Conservation (phyloP, 92 coral and sea anemone species). For the Ricordea florida region DNA sequence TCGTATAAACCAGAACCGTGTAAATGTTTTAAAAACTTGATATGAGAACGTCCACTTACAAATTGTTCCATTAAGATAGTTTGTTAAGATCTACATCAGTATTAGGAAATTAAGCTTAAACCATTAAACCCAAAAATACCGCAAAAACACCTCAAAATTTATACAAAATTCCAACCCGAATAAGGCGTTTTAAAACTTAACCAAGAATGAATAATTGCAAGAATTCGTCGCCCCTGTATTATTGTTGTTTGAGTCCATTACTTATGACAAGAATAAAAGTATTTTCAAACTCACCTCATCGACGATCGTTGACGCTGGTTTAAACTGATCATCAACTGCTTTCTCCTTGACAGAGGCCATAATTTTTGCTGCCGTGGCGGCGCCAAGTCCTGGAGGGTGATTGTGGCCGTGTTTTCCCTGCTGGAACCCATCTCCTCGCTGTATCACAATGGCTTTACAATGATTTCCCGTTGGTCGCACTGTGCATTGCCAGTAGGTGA, state of each 20-base stretch:
- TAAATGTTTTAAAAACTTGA: neutral
- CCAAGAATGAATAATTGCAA: neutral
- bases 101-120: too few species aligned
- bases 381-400: constrained; percentile 4
- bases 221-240: neutral
- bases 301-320: neutral
- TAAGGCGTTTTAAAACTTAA: too few species aligned
- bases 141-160: too few species aligned
- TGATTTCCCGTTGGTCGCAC: neutral
- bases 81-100: too few species aligned
- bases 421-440: neutral
- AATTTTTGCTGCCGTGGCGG: neutral
- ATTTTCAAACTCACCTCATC: neutral
- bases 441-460: constrained; percentile 7
- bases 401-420: constrained; percentile 2
- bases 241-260: neutral
- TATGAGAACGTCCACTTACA: neutral
- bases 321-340: neutral
- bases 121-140: too few species aligned
- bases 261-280: neutral
- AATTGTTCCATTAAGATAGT: too few species aligned
- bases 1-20: neutral
- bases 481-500: constrained; percentile 2
- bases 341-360: neutral
- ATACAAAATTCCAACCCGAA: too few species aligned